Conservation (phyloP, 2,888 invertebrate genomes). For the Pandemis corylana region DNA sequence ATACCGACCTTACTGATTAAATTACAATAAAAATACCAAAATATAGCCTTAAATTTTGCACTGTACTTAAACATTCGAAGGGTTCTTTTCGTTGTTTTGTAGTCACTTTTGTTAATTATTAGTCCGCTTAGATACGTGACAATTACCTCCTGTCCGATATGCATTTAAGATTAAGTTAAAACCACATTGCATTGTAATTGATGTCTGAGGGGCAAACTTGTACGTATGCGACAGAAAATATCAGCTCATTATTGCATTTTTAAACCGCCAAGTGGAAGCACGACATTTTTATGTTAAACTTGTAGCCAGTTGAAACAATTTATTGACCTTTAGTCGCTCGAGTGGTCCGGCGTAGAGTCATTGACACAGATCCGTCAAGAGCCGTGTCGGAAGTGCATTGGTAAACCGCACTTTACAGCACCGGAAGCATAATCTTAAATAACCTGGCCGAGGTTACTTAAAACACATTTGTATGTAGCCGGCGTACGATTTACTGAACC, state of each 20-base stretch:
- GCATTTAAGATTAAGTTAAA: neutral
- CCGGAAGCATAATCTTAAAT: conserved; percentile 62
- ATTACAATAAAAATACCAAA: too few relatives aligned
- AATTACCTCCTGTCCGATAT: neutral
- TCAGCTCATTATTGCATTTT: conserved; percentile 1
- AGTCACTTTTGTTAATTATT: too few relatives aligned
- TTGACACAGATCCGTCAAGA: conserved; percentile 63
- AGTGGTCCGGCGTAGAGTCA: conserved; percentile 54
- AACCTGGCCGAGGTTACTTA: conserved; percentile 56
- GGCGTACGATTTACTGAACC: conserved; percentile 45
- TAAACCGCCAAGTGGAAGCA: conserved; percentile 7
- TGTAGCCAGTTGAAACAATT: conserved; percentile 43
- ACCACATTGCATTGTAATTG: neutral
- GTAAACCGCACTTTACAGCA: conserved; percentile 47
- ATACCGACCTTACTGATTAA: too few relatives aligned
- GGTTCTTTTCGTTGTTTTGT: too few relatives aligned
- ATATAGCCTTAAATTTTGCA: too few relatives aligned
- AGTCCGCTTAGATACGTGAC: too few relatives aligned
- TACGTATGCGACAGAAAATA: neutral
- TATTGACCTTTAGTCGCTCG: conserved; percentile 54
- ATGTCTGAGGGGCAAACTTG: neutral
- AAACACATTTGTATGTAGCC: conserved; percentile 41
- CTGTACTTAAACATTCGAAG: too few relatives aligned
- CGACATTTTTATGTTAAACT: conserved; percentile 34
- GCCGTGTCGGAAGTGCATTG: conserved; percentile 60